These are phyloP conservation scores for Ischnus inquisitorius DNA, from an alignment of 2,888 invertebrate genomes.

Conservation along the genomic window DNA sequence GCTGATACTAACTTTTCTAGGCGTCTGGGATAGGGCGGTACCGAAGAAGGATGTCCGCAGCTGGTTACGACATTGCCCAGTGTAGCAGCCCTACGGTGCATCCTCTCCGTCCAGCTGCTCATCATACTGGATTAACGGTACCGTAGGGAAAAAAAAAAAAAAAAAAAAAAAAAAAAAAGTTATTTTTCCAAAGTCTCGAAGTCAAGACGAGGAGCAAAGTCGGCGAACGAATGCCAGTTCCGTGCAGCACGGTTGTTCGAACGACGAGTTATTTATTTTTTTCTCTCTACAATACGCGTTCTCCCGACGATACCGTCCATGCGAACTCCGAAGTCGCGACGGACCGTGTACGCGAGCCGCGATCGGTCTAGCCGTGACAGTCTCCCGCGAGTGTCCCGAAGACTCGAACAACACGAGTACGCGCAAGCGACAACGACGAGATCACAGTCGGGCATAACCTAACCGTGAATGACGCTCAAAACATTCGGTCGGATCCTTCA, in stretches of 20 bases:
- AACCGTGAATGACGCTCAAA: slow-evolving; percentile 41
- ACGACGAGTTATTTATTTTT: not conserved
- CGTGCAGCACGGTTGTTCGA: not conserved
- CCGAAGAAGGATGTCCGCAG: slow-evolving; percentile 93
- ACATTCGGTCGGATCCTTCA: slow-evolving; percentile 5
- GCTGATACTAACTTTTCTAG: slow-evolving; percentile 89
- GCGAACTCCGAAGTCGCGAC: slow-evolving; percentile 3
- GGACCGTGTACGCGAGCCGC: not conserved
- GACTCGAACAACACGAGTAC: slow-evolving; percentile 44
- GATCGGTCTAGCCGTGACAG: slow-evolving; percentile 47
- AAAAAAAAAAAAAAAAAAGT: not conserved
- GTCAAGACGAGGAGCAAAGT: not conserved
- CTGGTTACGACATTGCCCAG: slow-evolving; percentile 96
- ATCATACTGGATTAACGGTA: slow-evolving; percentile 85
- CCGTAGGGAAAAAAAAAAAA: not conserved
- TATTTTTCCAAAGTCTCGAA: not conserved
- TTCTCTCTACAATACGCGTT: slow-evolving; percentile 32
- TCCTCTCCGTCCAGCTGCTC: slow-evolving; percentile 97
- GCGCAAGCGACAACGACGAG: slow-evolving; percentile 36
- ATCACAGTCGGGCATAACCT: slow-evolving; percentile 42
- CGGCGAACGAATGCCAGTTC: not conserved
- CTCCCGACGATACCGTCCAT: not conserved
- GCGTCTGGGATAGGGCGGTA: slow-evolving; percentile 92
- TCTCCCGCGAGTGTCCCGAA: slow-evolving; percentile 50
- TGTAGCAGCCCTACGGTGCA: slow-evolving; percentile 96